phyloP scores from a whole-genome alignment of 2,888 invertebrate genomes.

The Diachrysia chrysitis region DNA sequence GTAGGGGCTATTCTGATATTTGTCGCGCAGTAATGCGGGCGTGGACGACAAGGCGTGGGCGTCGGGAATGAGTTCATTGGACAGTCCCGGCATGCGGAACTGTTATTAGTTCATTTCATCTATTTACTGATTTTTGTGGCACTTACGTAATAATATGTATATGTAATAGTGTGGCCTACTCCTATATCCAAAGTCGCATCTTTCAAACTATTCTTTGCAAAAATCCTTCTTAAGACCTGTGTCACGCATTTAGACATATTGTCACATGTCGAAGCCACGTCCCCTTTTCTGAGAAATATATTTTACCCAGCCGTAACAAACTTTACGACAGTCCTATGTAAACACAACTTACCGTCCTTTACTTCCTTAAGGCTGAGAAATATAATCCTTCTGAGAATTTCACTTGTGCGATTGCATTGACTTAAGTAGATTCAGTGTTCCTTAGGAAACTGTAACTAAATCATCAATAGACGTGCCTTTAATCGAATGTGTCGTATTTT shows the following conservation, averaged over 20 bases:
- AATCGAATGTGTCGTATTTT: conserved; percentile 30
- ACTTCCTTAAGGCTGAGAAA: conserved; percentile 37
- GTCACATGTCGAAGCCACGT: conserved; percentile 32
- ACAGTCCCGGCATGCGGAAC: conserved; percentile 84
- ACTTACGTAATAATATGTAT: conserved; percentile 14
- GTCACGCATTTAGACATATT: conserved; percentile 28
- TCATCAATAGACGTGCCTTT: conserved; percentile 30
- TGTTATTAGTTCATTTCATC: conserved; percentile 63
- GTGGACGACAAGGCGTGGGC: conserved; percentile 71
- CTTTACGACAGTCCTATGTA: conserved; percentile 66
- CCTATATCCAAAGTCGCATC: background rate
- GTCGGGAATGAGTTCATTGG: conserved; percentile 80
- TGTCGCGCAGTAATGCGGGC: conserved; percentile 67
- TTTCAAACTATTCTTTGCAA: conserved; percentile 8
- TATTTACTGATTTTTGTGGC: conserved; percentile 50
- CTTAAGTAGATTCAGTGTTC: conserved; percentile 27
- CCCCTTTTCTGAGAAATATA: conserved; percentile 48
- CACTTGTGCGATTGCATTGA: conserved; percentile 31
- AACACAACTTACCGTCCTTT: conserved; percentile 60
- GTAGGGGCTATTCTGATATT: conserved; percentile 63
- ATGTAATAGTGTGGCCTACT: conserved; percentile 9
- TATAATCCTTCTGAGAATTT: conserved; percentile 35
- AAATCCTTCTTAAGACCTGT: conserved; percentile 18
- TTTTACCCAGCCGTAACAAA: conserved; percentile 52
- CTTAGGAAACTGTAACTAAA: conserved; percentile 24